phyloP scores from a whole-genome alignment of 2,113 vertebrate genomes.

The Eudyptes chrysolophus region DNA sequence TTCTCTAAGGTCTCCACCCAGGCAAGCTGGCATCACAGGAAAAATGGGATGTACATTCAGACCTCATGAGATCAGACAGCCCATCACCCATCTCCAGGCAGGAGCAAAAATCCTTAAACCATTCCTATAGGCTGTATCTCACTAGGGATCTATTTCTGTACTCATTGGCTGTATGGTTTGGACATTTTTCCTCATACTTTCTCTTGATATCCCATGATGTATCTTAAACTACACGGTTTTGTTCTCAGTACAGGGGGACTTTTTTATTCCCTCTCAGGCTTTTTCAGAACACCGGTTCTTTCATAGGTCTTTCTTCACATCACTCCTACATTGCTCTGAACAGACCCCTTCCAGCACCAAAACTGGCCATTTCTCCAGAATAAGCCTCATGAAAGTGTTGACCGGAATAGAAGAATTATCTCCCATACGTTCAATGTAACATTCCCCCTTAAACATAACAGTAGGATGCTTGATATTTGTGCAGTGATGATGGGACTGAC shows the following conservation, averaged over 20 bases:
- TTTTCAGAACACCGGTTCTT: background rate
- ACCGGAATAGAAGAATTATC: background rate
- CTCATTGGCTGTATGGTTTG: background rate
- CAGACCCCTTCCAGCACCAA: background rate
- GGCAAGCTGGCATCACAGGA: constrained; percentile 1
- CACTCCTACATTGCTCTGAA: background rate
- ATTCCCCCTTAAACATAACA: background rate
- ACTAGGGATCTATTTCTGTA: background rate
- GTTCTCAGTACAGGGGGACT: background rate
- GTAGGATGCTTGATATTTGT: background rate
- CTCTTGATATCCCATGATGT: accelerated
- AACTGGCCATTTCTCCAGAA: background rate
- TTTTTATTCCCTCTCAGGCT: background rate
- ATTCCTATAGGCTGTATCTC: background rate
- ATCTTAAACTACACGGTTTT: background rate
- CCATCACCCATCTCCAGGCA: background rate
- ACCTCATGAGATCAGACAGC: background rate
- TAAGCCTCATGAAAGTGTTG: background rate
- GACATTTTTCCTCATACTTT: background rate
- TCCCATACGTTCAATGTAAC: background rate
- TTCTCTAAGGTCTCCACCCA: constrained; percentile 11
- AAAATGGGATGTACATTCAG: background rate
- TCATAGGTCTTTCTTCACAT: background rate
- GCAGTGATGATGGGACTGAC: background rate
- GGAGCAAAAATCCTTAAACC: background rate